Evolutionary conservation across 1,140 invertebrate genomes (phyloP), one percentile per base, ranked within the genome.

Genomic region (Forficula auricularia): DNA sequence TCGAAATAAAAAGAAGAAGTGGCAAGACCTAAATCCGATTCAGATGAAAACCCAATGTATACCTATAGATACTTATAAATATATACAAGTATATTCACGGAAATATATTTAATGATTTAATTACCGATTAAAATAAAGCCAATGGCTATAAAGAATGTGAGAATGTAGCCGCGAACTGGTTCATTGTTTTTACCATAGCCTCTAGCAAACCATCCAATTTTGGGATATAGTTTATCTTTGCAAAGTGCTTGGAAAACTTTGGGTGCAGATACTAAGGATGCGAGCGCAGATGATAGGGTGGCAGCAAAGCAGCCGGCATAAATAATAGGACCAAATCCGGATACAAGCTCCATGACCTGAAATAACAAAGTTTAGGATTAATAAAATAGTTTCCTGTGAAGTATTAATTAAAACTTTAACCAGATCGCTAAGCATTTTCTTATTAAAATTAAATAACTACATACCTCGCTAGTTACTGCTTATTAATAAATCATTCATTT

Each of bases 271-370:
- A 98, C 90, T 36, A 98, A 67, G 47, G 87, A 90, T 1, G 94
- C 92, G 22, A 98, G 65, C 2, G 95, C 94, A 7, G 90, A 95
- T 2, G 89, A 94, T 9, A 98, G 61, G 1, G 94, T 95, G 2
- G 94, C 94, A 2, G 92, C 89, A 61, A 95, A 96, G 55, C 91
- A 95, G 0, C 92, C 94, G 18, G 85, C 87, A 54, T 92, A 95
- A 50, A 98, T 92, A 3, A 98, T 64, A 0, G 88, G 89, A 1
- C 88, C 85, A 61, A 85, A 89, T 0, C 66, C 79, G 0, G 90
- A 84, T 6, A 90, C 79, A 49, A 95, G 62, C 55, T 92, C 85
- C 63, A 98, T 91, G 12, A 89, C 80, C 81, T 87, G 55, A 27
- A 68, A 65, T 31, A 54, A 61, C 41, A 57, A 55, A 4, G 37